Conservation (phyloP, 2,888 invertebrate genomes). For the Myopa tessellatipennis region DNA sequence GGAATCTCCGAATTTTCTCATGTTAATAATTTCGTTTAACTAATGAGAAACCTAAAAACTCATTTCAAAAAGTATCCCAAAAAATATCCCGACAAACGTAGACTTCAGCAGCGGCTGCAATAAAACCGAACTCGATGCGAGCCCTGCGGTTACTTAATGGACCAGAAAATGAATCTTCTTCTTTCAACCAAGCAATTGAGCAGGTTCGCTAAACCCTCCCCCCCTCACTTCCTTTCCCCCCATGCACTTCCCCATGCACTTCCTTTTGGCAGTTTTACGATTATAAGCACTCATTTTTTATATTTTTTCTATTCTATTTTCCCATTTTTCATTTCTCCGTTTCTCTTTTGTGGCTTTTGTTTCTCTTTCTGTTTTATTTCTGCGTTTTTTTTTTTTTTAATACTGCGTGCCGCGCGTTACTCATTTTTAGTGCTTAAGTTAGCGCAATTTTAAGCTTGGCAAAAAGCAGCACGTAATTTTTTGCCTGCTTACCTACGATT, state of each 20-base stretch:
- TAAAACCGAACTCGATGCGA: slow-evolving; percentile 39
- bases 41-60: too few species aligned
- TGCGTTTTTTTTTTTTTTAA: slow-evolving; percentile 22
- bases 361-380: slow-evolving; percentile 9
- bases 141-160: slow-evolving; percentile 59
- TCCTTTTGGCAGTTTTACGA: too few species aligned
- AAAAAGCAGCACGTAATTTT: neutral
- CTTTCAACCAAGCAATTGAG: neutral
- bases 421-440: slow-evolving; percentile 61
- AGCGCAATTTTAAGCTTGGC: slow-evolving; percentile 47
- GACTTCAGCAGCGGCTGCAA: neutral
- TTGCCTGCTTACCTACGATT: neutral
- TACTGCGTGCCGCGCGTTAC: slow-evolving; percentile 39
- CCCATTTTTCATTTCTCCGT: neutral
- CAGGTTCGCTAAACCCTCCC: neutral
- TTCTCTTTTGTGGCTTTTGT: neutral
- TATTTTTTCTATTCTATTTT: slow-evolving; percentile 1
- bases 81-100: too few species aligned
- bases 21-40: too few species aligned
- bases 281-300: slow-evolving; percentile 4
- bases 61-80: too few species aligned
- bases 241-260: neutral
- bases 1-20: too few species aligned
- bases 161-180: slow-evolving; percentile 52
- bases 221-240: neutral